Base-by-base conservation (phyloP, 2,797 vertebrate genomes). In the Pipistrellus kuhlii region DNA sequence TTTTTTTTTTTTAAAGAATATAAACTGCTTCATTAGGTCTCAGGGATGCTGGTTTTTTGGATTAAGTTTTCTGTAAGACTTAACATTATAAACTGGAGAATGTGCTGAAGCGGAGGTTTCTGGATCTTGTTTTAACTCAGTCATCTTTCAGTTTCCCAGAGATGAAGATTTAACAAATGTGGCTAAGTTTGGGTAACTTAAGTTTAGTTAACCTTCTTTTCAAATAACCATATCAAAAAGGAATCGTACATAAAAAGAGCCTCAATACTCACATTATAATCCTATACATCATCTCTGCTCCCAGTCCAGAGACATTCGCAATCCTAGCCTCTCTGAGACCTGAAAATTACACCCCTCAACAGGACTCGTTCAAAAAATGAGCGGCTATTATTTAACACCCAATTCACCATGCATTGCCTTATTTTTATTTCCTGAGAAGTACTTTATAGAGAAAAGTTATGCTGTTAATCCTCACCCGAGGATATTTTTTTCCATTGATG, bases 361-460 rank as follows among this genome's bases (percentile, higher is more conserved):
- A 72, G 30, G 53, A 15, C 27, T 32, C 9, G 38, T 81, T 68
- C 2, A 38, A 83, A 80, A 82, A 93, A 71, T 21, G 12, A 93
- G 30, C 5, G 23, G 27, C 17, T 5, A 6, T 35, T 85, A 57
- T 82, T 78, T 72, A 35, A 59, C 30, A 41, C 12, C 69, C 44
- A 35, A 57, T 51, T 64, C 15, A 15, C 30, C 46, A 30, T 2
- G 68, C 44, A 35, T 8, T 91, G 48, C 59, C 81, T 78, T 69
- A 81, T 48, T 93, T 93, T 95, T 62, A 76, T 78, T 83, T 92
- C 92, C 53, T 68, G 21, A 77, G 48, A 80, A 85, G 30, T 62
- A 15, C 30, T 20, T 78, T 62, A 30, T 62, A 62, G 27, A 12
- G 59, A 62, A 62, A 62, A 62, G 12, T 62, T 62, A 30, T 14